Evolutionary conservation across 1,140 invertebrate genomes (phyloP).

Genomic region (Nixonia krombeini): DNA sequence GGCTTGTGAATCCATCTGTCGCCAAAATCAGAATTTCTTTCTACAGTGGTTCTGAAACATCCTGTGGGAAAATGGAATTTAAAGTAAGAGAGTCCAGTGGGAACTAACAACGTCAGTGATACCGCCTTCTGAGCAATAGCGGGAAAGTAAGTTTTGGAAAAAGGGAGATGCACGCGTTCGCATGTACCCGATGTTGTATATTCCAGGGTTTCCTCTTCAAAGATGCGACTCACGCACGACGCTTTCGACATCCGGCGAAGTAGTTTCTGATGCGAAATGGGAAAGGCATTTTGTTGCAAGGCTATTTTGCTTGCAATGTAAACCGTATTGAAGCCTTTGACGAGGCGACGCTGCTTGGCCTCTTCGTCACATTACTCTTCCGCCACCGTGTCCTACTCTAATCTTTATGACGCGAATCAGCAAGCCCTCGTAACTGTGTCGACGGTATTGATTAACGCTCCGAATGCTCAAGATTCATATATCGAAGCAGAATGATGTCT

Average conservation of each 20-base stretch:
- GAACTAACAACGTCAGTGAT: background rate
- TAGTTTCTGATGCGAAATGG: slow-evolving; percentile 16
- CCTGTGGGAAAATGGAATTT: slow-evolving; percentile 3
- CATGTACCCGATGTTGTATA: slow-evolving; percentile 3
- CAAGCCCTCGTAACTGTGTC: too few species aligned
- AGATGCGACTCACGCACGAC: slow-evolving; percentile 9
- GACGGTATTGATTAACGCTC: too few species aligned
- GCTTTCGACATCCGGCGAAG: slow-evolving; percentile 18
- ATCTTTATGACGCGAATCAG: slow-evolving; percentile 19
- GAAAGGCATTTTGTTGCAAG: slow-evolving; percentile 18
- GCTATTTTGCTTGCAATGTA: slow-evolving; percentile 19
- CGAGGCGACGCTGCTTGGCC: slow-evolving; percentile 3
- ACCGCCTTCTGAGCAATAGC: background rate
- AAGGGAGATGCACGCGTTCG: background rate
- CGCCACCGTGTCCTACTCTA: slow-evolving; percentile 12
- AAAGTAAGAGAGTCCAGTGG: slow-evolving; percentile 2
- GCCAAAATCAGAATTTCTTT: too few species aligned
- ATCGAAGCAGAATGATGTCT: too few species aligned
- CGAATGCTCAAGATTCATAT: too few species aligned
- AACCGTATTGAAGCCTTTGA: slow-evolving; percentile 26
- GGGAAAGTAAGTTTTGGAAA: slow-evolving; percentile 7
- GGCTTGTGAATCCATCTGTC: too few species aligned
- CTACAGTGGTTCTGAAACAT: too few species aligned
- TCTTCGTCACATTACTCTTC: slow-evolving; percentile 1
- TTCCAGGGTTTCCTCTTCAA: slow-evolving; percentile 9